Percentiles rank a stretch among this genome's conserved stretches.
phyloP scores from a whole-genome alignment of 2,888 invertebrate species.

The Orgyia antiqua region DNA sequence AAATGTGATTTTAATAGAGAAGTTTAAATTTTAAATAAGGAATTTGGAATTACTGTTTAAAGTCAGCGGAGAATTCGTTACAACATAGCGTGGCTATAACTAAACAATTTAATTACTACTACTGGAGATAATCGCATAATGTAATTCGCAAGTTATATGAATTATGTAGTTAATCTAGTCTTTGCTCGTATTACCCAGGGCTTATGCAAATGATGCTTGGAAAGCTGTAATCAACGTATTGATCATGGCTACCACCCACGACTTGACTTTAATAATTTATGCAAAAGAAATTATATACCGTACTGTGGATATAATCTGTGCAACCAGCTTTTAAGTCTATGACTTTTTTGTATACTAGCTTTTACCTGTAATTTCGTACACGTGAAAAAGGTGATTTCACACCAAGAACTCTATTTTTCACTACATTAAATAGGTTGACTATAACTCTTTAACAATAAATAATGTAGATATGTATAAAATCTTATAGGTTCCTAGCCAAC shows the following conservation, averaged over 20 bases:
- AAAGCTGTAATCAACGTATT: constrained; percentile 43
- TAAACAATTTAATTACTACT: constrained; percentile 49
- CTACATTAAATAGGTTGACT: too few species aligned
- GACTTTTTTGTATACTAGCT: too few species aligned
- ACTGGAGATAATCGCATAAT: too few species aligned
- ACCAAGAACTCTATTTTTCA: too few species aligned
- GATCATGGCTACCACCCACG: constrained; percentile 55
- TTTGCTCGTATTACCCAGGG: constrained; percentile 43
- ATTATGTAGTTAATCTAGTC: constrained; percentile 50
- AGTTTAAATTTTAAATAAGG: constrained; percentile 49
- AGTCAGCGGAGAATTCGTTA: constrained; percentile 11
- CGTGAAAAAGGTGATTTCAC: too few species aligned
- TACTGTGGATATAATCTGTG: constrained; percentile 3
- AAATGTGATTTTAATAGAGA: constrained; percentile 59
- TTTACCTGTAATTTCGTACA: too few species aligned
- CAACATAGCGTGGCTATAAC: constrained; percentile 34
- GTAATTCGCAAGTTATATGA: constrained; percentile 34
- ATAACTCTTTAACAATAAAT: too few species aligned
- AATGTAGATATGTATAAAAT: too few species aligned
- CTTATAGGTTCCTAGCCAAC: too few species aligned
- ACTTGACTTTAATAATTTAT: too few species aligned
- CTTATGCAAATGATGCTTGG: constrained; percentile 53
- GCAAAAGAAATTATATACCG: too few species aligned
- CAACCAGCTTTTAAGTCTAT: background rate
- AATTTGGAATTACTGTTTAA: constrained; percentile 43